Percentiles rank a stretch among this genome's conserved stretches.
These are phyloP conservation scores for Dysdera silvatica DNA, from an alignment of 1,140 invertebrate genomes.

Conservation along the genomic window DNA sequence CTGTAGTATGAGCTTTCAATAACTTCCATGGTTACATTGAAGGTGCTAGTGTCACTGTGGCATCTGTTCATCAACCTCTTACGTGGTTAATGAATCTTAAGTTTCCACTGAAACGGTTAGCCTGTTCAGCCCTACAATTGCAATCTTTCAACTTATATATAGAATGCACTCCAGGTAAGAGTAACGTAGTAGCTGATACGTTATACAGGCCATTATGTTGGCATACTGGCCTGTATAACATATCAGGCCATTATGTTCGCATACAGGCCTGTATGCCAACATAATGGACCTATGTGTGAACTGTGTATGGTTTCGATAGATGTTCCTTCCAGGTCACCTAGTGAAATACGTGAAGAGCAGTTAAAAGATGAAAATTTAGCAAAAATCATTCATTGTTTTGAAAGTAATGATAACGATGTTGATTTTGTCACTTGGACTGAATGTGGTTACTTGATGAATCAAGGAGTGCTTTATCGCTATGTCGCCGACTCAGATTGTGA, in stretches of 20 bases:
- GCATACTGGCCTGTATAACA: no score
- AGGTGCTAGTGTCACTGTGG: constrained; percentile 16
- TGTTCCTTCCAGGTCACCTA: background rate
- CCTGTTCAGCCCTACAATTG: background rate
- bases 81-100: background rate
- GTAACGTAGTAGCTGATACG: background rate
- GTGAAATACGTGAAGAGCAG: background rate
- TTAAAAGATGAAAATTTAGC: background rate
- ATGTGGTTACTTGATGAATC: background rate
- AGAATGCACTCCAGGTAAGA: background rate
- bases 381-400: background rate
- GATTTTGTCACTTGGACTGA: background rate
- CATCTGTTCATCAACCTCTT: background rate
- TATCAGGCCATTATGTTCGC: background rate
- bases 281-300: background rate
- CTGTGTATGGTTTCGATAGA: background rate
- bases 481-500: background rate
- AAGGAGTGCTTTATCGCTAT: background rate
- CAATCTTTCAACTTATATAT: background rate
- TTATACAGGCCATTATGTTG: background rate
- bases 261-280: background rate
- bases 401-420: background rate
- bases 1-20: constrained; percentile 32
- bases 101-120: background rate
- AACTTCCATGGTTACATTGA: constrained; percentile 34